Conservation (phyloP, 2,797 vertebrate genomes). For the Geotria australis region DNA sequence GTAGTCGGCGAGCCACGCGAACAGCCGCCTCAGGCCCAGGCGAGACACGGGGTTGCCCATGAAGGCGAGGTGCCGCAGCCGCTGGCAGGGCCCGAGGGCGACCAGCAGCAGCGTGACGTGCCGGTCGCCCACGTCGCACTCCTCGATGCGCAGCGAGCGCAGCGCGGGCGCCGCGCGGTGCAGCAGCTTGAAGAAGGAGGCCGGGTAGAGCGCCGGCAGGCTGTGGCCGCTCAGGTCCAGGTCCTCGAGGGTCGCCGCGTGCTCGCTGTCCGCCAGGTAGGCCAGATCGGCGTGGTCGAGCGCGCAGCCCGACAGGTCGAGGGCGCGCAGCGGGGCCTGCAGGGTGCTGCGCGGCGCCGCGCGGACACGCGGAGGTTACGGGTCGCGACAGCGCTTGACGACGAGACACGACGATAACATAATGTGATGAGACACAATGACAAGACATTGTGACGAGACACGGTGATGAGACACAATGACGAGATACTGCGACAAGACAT, state of each 20-base stretch:
- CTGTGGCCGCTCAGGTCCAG: constrained; percentile 71
- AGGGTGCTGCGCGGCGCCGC: constrained; percentile 23
- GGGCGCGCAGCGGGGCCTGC: constrained; percentile 27
- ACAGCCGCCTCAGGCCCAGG: constrained; percentile 21
- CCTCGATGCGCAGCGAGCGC: constrained; percentile 32
- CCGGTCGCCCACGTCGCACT: constrained; percentile 38
- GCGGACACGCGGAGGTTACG: constrained; percentile 1
- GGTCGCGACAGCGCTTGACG: too few species aligned
- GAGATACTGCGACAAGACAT: too few species aligned
- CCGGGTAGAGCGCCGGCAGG: constrained; percentile 22
- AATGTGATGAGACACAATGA: too few species aligned
- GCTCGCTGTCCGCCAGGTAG: constrained; percentile 50
- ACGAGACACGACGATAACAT: too few species aligned
- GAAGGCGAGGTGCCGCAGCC: constrained; percentile 37
- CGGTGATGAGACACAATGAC: too few species aligned
- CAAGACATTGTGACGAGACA: too few species aligned
- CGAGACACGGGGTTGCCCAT: constrained; percentile 56
- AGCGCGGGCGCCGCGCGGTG: constrained; percentile 25
- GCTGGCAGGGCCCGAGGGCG: constrained; percentile 22
- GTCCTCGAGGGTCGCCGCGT: constrained; percentile 28
- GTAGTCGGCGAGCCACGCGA: constrained; percentile 21
- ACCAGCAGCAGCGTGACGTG: constrained; percentile 20
- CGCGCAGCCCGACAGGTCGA: constrained; percentile 55
- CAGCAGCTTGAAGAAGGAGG: constrained; percentile 39
- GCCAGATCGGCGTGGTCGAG: constrained; percentile 46